These are phyloP conservation scores for Callitettix versicolor DNA, from an alignment of 1,140 invertebrate genomes.

Conservation along the genomic window DNA sequence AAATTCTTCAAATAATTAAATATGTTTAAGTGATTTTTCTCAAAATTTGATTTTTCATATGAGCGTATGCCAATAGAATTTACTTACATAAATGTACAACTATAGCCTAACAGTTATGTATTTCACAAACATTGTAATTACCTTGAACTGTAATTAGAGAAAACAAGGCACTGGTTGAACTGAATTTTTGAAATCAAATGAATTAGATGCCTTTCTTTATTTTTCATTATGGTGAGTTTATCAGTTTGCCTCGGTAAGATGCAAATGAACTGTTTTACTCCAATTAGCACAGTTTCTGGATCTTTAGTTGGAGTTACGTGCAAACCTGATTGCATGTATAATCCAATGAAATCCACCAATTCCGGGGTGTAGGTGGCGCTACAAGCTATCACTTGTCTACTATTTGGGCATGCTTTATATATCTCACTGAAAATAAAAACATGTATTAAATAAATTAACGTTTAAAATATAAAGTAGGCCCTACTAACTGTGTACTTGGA, in stretches of 20 bases:
- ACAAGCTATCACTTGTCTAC: slow-evolving; percentile 81
- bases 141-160: slow-evolving; percentile 76
- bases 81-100: too few relatives aligned
- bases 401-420: slow-evolving; percentile 54
- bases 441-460: too few relatives aligned
- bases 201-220: slow-evolving; percentile 57
- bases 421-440: slow-evolving; percentile 53
- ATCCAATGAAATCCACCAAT: slow-evolving; percentile 56
- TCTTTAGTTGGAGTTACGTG: slow-evolving; percentile 40
- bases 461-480: too few relatives aligned
- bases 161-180: slow-evolving; percentile 86
- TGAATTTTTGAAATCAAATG: slow-evolving; percentile 56
- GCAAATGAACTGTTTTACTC: slow-evolving; percentile 63
- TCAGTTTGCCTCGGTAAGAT: slow-evolving; percentile 47
- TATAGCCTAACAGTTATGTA: too few relatives aligned
- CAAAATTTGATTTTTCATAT: too few relatives aligned
- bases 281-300: slow-evolving; percentile 47
- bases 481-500: too few relatives aligned
- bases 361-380: slow-evolving; percentile 88
- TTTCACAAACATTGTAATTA: slow-evolving; percentile 31
- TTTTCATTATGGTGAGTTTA: slow-evolving; percentile 47
- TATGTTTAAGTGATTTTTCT: too few relatives aligned
- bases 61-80: too few relatives aligned
- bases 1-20: too few relatives aligned
- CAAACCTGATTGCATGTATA: slow-evolving; percentile 74